Evolutionary conservation across 2,888 invertebrate genomes (phyloP).

Genomic region (Mimachlamys varia): DNA sequence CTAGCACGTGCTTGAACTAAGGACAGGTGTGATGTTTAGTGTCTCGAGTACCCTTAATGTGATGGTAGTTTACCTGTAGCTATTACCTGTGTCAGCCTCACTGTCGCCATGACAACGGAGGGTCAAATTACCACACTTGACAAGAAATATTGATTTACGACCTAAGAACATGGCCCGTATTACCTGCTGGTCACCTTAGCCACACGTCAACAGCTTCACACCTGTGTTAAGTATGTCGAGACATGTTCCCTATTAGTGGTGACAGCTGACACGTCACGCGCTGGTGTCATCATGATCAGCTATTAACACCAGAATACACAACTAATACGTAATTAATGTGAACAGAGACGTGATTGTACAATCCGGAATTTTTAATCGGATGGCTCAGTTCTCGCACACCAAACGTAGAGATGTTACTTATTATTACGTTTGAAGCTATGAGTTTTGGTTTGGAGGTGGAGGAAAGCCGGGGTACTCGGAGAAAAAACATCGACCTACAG

Average conservation of each 20-base stretch:
- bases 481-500: no score
- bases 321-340: not conserved
- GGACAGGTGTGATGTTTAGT: not conserved
- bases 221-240: not conserved
- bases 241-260: not conserved
- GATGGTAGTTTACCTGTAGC: not conserved
- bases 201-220: not conserved
- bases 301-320: not conserved
- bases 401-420: no score
- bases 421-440: no score
- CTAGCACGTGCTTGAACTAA: not conserved
- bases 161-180: not conserved
- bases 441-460: no score
- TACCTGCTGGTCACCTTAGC: not conserved
- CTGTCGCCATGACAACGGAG: not conserved
- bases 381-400: no score
- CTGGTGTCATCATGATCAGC: not conserved
- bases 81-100: not conserved
- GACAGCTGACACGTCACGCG: conserved; percentile 14
- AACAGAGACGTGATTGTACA: no score
- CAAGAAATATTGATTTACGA: not conserved
- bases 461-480: no score
- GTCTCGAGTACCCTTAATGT: not conserved
- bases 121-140: not conserved
- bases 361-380: no score